These are phyloP conservation scores for Reticulitermes speratus DNA, from an alignment of 1,140 invertebrate genomes.

Conservation along the genomic window DNA sequence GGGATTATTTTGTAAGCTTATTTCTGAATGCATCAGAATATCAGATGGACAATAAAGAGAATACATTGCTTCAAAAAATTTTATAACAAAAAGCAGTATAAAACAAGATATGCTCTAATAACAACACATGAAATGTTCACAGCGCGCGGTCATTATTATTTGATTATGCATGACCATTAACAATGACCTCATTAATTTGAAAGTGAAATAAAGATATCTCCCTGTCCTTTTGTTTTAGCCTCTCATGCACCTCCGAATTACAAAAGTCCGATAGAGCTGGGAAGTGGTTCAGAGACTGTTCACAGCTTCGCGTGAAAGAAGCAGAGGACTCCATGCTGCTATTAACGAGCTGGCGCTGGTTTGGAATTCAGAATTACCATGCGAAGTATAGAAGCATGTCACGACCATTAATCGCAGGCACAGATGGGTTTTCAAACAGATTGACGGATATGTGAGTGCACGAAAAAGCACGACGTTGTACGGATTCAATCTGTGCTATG, in stretches of 20 bases:
- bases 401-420: background rate
- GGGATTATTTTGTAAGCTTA: background rate
- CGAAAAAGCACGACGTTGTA: background rate
- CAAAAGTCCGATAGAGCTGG: background rate
- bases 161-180: background rate
- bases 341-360: background rate
- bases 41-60: background rate
- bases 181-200: slow-evolving; percentile 6
- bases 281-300: background rate
- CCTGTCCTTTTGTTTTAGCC: background rate
- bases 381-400: background rate
- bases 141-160: background rate
- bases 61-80: background rate
- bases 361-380: slow-evolving; percentile 1
- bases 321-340: background rate
- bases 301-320: background rate
- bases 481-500: background rate
- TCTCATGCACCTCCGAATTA: background rate
- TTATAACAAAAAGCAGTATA: background rate
- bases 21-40: background rate
- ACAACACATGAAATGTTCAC: background rate
- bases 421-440: background rate
- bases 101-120: background rate
- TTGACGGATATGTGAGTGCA: background rate
- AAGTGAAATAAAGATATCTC: background rate